These are phyloP conservation scores for Archips xylosteana DNA, from an alignment of 2,888 invertebrate genomes.

Conservation along the genomic window DNA sequence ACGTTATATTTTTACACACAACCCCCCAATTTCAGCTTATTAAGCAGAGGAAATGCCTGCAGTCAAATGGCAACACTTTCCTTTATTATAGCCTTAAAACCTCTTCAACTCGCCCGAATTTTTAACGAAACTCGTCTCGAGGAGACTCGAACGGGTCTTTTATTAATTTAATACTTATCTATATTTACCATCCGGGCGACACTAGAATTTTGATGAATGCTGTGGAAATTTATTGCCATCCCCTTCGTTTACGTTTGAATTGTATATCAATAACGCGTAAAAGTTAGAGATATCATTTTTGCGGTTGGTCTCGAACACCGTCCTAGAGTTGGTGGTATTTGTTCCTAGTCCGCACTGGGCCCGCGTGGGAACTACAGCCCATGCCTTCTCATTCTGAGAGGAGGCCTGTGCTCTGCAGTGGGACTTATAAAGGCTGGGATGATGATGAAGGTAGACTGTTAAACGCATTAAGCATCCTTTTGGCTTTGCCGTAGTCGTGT, in stretches of 20 bases:
- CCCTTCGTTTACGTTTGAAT: neutral
- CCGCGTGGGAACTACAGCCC: too few species aligned
- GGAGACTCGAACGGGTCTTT: conserved; percentile 22
- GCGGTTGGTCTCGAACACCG: too few species aligned
- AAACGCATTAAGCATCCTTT: too few species aligned
- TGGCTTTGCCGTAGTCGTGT: too few species aligned
- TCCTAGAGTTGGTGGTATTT: too few species aligned
- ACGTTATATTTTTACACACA: neutral
- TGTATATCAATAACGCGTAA: neutral
- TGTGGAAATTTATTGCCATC: neutral
- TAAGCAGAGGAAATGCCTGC: conserved; percentile 21
- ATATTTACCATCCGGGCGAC: conserved; percentile 21
- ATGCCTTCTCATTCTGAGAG: too few species aligned
- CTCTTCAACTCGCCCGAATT: conserved; percentile 21
- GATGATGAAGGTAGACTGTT: too few species aligned
- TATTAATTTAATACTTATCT: conserved; percentile 38
- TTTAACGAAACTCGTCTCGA: conserved; percentile 27
- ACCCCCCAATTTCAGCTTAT: conserved; percentile 19
- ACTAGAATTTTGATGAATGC: conserved; percentile 30
- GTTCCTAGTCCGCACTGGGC: too few species aligned
- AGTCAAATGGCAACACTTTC: conserved; percentile 30
- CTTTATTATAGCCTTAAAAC: conserved; percentile 37
- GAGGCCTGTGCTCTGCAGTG: too few species aligned
- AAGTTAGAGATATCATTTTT: neutral
- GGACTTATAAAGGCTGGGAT: too few species aligned